These are phyloP conservation scores for Margaritifera margaritifera DNA, from an alignment of 2,888 invertebrate species.

Conservation along the genomic window DNA sequence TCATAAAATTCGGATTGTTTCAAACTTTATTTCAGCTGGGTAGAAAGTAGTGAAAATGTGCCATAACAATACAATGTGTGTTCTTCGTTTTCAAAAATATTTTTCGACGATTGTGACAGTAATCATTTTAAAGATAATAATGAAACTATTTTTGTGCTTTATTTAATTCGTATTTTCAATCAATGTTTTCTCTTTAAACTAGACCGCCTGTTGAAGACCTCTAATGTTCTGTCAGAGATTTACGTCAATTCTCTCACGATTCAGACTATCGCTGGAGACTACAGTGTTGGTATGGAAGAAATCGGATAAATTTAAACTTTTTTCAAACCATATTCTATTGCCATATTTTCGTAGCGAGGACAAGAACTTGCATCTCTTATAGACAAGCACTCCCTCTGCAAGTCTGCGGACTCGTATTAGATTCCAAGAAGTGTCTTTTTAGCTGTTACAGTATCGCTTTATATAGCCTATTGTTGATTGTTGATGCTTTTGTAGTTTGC, in stretches of 20 bases:
- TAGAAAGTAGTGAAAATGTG: neutral
- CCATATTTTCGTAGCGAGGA: too few species aligned
- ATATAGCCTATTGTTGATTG: too few species aligned
- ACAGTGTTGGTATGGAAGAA: constrained; percentile 32
- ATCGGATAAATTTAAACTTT: constrained; percentile 14
- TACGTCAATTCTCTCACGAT: constrained; percentile 22
- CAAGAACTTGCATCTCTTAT: too few species aligned
- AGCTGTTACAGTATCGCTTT: too few species aligned
- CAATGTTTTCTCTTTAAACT: constrained; percentile 1
- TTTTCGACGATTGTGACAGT: neutral
- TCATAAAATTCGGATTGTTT: too few species aligned
- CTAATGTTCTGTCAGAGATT: constrained; percentile 18
- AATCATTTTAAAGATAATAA: neutral
- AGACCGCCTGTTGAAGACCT: constrained; percentile 32
- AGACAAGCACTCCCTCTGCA: too few species aligned
- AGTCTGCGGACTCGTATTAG: too few species aligned
- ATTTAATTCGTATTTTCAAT: too few species aligned
- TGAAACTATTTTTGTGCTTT: too few species aligned
- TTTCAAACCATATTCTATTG: neutral
- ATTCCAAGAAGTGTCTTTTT: too few species aligned
- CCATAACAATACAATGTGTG: neutral
- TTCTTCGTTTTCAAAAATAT: neutral
- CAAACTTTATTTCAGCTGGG: too few species aligned
- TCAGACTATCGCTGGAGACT: constrained; percentile 26
- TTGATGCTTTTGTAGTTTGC: too few species aligned